Base-by-base conservation (phyloP, 2,113 vertebrate genomes). In the Seriola dumerili region DNA sequence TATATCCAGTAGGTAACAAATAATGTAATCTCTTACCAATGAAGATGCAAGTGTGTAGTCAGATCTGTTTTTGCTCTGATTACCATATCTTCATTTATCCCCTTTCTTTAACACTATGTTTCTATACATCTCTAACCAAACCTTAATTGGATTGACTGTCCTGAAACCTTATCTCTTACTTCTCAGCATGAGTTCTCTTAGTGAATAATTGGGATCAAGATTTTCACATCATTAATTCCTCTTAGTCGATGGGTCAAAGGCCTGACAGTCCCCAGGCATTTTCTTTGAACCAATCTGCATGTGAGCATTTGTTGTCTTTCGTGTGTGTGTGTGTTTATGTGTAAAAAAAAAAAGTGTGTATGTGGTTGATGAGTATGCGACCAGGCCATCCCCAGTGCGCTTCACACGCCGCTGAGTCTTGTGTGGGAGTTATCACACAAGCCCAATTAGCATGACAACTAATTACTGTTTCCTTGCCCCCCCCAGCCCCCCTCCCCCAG, bases 401-500 rank as follows among this genome's bases (percentile, higher is more conserved):
- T 88, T 90, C 85, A 83, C 91, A 81, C 69, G 3, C 71, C 38
- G 19, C 71, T 77, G 78, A 85, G 29, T 73, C 78, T 65, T 69
- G 63, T 61, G 88, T 91, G 85, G 92, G 88, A 89, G 83, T 90
- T 86, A 89, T 93, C 86, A 90, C 88, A 88, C 74, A 72, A 88
- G 48, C 80, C 87, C 83, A 93, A 93, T 93, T 94, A 93, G 90
- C 90, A 91, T 85, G 80, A 92, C 84, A 90, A 84, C 89, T 88
- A 91, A 93, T 93, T 91, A 93, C 80, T 61, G 84, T 89, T 92
- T 88, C 86, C 76, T 74, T 13, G 58, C n/a, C 21, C 66, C 76
- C 78, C 72, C 70, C 79, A 80, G 25, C 25, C 32, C n/a, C 78
- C 72, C 71, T 81, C 81, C 85, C 78, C 70, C 77, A 72, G 57